Evolutionary conservation across 2,888 invertebrate genomes (phyloP).

Genomic region (Penaeus monodon): DNA sequence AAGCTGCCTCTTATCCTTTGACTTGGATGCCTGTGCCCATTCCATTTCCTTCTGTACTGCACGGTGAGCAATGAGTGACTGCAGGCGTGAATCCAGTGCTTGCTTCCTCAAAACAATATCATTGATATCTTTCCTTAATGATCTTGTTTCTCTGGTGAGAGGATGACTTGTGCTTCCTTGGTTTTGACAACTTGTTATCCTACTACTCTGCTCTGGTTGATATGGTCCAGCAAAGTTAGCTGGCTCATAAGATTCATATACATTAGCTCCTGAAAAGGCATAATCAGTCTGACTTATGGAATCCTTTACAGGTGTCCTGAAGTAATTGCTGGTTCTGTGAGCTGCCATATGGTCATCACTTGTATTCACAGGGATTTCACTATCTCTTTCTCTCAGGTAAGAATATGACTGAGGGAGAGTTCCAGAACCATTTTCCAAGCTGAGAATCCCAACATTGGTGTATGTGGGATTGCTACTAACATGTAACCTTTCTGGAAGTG

Average conservation of each 20-base stretch:
- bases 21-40: not conserved
- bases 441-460: constrained; percentile 7
- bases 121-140: constrained; percentile 60
- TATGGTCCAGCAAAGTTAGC: no score
- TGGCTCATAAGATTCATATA: not conserved
- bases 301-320: constrained; percentile 14
- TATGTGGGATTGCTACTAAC: not conserved
- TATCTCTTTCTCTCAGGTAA: not conserved
- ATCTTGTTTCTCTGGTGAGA: constrained; percentile 50
- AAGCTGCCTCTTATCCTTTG: constrained; percentile 1
- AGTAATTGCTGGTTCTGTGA: not conserved
- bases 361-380: not conserved
- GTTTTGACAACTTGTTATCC: not conserved
- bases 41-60: constrained; percentile 44
- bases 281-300: constrained; percentile 25
- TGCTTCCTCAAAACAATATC: constrained; percentile 58
- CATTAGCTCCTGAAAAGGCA: constrained; percentile 7
- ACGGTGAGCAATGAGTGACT: constrained; percentile 56
- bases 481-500: not conserved
- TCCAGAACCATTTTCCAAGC: not conserved
- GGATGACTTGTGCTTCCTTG: constrained; percentile 39
- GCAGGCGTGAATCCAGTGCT: constrained; percentile 52
- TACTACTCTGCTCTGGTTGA: not conserved
- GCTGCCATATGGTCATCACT: not conserved
- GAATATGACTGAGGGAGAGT: not conserved